A percentile compares a stretch with the other conserved stretches of the same genome.
Evolutionary conservation across 2,888 invertebrate species (phyloP).

Genomic region (Cantharis rufa): DNA sequence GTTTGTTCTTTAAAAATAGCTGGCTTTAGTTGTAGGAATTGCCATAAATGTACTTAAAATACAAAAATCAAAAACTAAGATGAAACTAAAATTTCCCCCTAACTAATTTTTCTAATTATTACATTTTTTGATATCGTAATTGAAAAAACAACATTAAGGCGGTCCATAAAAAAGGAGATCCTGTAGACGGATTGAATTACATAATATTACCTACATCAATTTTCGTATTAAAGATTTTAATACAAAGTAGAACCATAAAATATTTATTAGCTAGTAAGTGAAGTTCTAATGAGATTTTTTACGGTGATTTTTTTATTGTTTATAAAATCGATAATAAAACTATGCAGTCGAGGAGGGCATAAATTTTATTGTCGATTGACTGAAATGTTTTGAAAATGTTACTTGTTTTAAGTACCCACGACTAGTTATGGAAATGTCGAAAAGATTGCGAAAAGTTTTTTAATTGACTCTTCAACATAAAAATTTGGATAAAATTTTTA

Average conservation of each 20-base stretch:
- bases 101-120: too few species aligned
- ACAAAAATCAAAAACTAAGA: neutral
- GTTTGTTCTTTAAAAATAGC: neutral
- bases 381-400: neutral
- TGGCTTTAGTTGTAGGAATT: neutral
- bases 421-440: neutral
- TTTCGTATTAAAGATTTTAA: neutral
- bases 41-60: neutral
- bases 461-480: neutral
- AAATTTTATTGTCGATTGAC: neutral
- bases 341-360: neutral
- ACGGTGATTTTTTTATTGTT: neutral
- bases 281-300: neutral
- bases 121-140: too few species aligned
- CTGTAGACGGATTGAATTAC: neutral
- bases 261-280: neutral
- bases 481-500: neutral
- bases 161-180: neutral
- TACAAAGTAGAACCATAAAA: neutral
- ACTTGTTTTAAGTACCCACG: neutral
- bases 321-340: neutral
- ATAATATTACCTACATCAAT: neutral
- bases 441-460: neutral
- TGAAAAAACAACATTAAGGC: too few species aligned
- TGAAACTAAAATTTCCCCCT: neutral